A percentile compares a stretch with the other conserved stretches of the same genome.
These are phyloP conservation scores for Peromyscus maniculatus DNA, from an alignment of 2,113 vertebrate genomes.

Conservation along the genomic window DNA sequence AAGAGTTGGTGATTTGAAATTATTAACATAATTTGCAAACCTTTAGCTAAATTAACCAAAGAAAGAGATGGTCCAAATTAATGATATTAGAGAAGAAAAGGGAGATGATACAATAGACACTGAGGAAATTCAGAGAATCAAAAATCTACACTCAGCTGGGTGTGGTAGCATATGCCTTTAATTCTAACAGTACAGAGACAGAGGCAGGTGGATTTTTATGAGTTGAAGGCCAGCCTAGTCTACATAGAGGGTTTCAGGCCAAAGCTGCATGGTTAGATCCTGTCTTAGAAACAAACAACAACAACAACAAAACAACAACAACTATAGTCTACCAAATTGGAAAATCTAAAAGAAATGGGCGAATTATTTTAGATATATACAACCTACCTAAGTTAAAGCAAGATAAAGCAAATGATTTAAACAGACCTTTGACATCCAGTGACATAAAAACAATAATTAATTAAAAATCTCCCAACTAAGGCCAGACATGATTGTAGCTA, in stretches of 20 bases:
- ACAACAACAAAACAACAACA: neutral
- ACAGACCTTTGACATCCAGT: neutral
- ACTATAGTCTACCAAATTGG: neutral
- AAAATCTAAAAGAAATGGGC: neutral
- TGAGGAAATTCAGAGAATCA: neutral
- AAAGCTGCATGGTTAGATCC: neutral
- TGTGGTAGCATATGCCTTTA: neutral
- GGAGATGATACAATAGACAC: neutral
- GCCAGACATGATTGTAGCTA: neutral
- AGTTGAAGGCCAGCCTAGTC: neutral
- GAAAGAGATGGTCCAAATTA: neutral
- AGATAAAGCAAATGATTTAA: neutral
- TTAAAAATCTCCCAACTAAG: neutral
- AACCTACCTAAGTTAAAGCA: neutral
- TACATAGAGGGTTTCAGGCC: neutral
- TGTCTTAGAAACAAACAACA: neutral
- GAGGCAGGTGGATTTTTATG: neutral
- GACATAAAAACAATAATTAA: neutral
- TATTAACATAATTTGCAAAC: neutral
- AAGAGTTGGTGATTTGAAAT: neutral
- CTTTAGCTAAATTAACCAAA: neutral
- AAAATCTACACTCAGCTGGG: neutral
- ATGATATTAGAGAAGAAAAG: neutral
- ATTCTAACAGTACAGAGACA: neutral
- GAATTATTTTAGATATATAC: neutral